phyloP scores from a whole-genome alignment of 2,113 vertebrate genomes.

The Saguinus midas region DNA sequence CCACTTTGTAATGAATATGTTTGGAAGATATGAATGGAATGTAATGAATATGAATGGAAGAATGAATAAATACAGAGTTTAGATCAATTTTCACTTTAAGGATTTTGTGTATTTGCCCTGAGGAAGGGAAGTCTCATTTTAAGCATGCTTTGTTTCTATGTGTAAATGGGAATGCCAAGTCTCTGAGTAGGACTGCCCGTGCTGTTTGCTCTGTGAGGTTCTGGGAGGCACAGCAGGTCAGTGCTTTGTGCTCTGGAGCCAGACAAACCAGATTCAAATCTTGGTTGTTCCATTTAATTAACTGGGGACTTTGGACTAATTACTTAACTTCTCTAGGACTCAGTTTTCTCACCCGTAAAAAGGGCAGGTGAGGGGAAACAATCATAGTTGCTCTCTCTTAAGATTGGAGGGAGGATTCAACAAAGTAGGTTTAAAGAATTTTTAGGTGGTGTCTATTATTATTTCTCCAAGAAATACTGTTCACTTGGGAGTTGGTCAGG shows the following conservation, averaged over 20 bases:
- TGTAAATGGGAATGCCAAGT: not conserved
- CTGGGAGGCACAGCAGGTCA: accelerated
- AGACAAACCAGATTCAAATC: not conserved
- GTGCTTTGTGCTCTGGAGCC: not conserved
- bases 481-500: not conserved
- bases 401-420: not conserved
- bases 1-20: not conserved
- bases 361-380: not conserved
- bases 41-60: conserved; percentile 1
- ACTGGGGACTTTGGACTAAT: not conserved
- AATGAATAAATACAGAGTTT: conserved; percentile 28
- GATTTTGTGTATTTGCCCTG: not conserved
- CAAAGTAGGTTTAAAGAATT: not conserved
- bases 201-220: not conserved
- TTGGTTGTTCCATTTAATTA: not conserved
- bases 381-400: not conserved
- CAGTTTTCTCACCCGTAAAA: not conserved
- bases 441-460: not conserved
- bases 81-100: conserved; percentile 31
- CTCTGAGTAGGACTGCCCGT: not conserved
- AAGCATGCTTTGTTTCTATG: conserved; percentile 6
- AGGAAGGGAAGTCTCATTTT: conserved; percentile 18
- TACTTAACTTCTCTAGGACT: not conserved
- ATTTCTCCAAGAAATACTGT: not conserved
- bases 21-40: no score